These are phyloP conservation scores for Mya arenaria DNA, from an alignment of 1,140 invertebrate species.

Conservation along the genomic window DNA sequence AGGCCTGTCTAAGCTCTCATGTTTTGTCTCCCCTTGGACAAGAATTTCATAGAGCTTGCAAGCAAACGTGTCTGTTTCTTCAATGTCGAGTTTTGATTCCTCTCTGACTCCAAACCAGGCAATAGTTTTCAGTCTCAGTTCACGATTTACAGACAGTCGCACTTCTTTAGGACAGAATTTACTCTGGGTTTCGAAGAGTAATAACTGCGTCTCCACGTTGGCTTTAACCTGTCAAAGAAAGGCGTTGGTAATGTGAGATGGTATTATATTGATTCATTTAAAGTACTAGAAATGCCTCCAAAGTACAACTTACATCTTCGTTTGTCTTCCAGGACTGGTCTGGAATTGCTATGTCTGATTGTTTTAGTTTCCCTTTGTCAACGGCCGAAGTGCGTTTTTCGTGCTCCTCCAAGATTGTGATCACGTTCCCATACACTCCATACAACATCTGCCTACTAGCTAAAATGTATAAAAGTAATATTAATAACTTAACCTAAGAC, in stretches of 20 bases:
- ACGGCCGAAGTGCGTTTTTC: neutral
- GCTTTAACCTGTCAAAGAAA: neutral
- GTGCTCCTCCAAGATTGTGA: slow-evolving; percentile 3
- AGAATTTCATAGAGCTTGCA: neutral
- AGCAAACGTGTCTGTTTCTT: neutral
- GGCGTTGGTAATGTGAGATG: neutral
- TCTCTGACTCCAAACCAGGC: neutral
- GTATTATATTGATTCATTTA: neutral
- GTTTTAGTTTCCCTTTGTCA: neutral
- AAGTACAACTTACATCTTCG: slow-evolving; percentile 1
- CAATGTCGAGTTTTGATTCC: neutral
- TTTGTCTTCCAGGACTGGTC: neutral
- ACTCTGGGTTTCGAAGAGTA: slow-evolving; percentile 6
- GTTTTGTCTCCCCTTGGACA: neutral
- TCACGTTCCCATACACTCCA: slow-evolving; percentile 8
- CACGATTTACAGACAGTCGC: neutral
- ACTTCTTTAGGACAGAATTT: neutral
- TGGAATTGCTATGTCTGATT: neutral
- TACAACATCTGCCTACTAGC: slow-evolving; percentile 17
- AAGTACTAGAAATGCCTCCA: neutral
- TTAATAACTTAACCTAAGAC: neutral
- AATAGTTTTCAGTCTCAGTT: neutral
- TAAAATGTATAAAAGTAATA: neutral
- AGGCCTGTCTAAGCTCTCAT: neutral
- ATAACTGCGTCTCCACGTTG: neutral